These are phyloP conservation scores for Candoia aspera DNA, from an alignment of 2,113 vertebrate species.

Conservation along the genomic window DNA sequence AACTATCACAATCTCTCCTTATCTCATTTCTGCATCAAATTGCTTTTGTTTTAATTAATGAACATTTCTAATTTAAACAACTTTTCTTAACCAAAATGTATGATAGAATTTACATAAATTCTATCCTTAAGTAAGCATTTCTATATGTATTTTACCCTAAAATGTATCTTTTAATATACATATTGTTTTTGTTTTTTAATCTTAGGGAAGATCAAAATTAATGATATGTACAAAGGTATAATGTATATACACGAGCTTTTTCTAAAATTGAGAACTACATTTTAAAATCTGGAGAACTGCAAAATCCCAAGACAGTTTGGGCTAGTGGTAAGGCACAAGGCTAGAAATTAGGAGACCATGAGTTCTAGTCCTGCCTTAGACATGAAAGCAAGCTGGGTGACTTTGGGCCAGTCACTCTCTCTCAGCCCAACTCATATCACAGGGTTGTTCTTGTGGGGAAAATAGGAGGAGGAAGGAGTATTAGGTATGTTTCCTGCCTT, in stretches of 20 bases:
- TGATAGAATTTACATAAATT: too few relatives aligned
- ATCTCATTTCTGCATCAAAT: background rate
- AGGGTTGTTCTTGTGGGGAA: too few relatives aligned
- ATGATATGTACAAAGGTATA: background rate
- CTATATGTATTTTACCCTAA: background rate
- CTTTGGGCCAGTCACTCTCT: too few relatives aligned
- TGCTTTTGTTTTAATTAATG: background rate
- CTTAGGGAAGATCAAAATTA: background rate
- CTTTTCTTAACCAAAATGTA: background rate
- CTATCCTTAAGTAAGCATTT: background rate
- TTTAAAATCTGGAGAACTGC: background rate
- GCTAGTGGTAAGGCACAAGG: too few relatives aligned
- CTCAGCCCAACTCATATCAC: too few relatives aligned
- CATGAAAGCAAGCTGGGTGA: too few relatives aligned
- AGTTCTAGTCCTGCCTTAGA: too few relatives aligned
- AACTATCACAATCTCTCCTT: background rate
- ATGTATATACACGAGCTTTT: background rate
- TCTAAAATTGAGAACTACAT: background rate
- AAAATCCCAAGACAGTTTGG: background rate
- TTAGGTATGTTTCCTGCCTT: too few relatives aligned
- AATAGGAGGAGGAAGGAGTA: too few relatives aligned
- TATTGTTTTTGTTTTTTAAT: background rate
- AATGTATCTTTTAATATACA: background rate
- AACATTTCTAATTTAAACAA: background rate
- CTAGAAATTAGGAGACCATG: too few relatives aligned